phyloP scores from a whole-genome alignment of 2,888 invertebrate genomes.

The Stenichneumon culpator region DNA sequence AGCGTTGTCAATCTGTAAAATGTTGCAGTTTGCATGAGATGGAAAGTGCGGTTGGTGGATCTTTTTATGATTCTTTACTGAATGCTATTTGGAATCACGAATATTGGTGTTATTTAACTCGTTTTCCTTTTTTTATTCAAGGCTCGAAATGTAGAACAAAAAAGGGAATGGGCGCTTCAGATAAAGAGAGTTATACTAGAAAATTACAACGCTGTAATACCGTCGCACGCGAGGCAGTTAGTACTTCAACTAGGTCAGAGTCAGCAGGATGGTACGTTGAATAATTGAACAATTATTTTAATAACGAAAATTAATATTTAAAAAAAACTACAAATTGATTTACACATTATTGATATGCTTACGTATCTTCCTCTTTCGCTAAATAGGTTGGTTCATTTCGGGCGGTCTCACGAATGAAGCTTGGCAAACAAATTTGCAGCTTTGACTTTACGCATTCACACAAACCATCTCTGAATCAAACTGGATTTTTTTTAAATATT shows the following conservation, averaged over 20 bases:
- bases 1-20: conserved; percentile 40
- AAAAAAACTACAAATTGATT: background rate
- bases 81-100: background rate
- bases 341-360: background rate
- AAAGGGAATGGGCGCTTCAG: conserved; percentile 93
- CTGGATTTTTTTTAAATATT: no score
- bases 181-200: conserved; percentile 96
- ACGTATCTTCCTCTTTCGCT: background rate
- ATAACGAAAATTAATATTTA: conserved; percentile 26
- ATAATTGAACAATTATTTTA: conserved; percentile 33
- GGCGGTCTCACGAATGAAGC: no score
- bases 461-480: no score
- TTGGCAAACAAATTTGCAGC: no score
- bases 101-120: conserved; percentile 12
- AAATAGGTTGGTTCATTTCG: background rate
- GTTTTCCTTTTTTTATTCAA: conserved; percentile 75
- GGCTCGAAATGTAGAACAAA: conserved; percentile 94
- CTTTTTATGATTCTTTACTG: conserved; percentile 14
- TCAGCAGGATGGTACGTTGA: conserved; percentile 87
- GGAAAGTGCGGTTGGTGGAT: conserved; percentile 52
- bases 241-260: conserved; percentile 95
- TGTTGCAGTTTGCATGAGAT: conserved; percentile 70
- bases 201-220: conserved; percentile 96
- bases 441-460: no score
- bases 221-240: conserved; percentile 96